Evolutionary conservation across 2,888 invertebrate species (phyloP), one percentile per base, ranked within the genome.

Genomic region (Phasia obesa): DNA sequence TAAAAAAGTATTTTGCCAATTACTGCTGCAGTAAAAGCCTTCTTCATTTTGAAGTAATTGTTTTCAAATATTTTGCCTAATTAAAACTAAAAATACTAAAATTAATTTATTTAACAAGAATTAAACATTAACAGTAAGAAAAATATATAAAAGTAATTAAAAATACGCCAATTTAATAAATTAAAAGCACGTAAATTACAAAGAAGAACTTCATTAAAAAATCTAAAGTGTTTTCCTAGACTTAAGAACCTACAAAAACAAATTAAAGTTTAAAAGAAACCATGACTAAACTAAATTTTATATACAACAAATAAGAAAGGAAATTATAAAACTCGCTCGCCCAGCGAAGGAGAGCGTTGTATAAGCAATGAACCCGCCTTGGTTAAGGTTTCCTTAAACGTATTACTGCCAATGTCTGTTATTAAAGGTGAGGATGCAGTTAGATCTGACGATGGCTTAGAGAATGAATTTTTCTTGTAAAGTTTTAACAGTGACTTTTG

Each of bases 161-260:
- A 70, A 42, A 35, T 55, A 81, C 73, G 85, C 79, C 73, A 81
- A 62, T 95, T 95, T 82, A 93, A 13, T 97, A 97, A 89, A 92
- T 88, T 70, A 84, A 81, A 78, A 80, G 75, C 83, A 84, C 53
- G 23, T 78, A 62, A 87, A 87, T 85, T 87, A 87, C 87, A 87
- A 88, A 88, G 86, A 87, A 88, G 76, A 85, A 60, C 73, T 73
- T 69, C 81, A 81, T 38, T 60, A 70, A 25, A 47, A 75, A 77
- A 77, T 78, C 69, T 74, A 62, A 57, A 65, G 59, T 71, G 59
- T 67, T 15, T 76, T 71, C 44, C 70, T 76, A 77, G 55, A 55
- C 65, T 78, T 59, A 59, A 44, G 42, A 7, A 67, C 21, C 27
- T 59, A 60, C 44, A 23, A 74, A 23, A 31, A n/a, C 31, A 7